Evolutionary conservation across 2,113 vertebrate species (phyloP), one percentile per base, ranked within the genome.

Genomic region (Apteryx mantelli): DNA sequence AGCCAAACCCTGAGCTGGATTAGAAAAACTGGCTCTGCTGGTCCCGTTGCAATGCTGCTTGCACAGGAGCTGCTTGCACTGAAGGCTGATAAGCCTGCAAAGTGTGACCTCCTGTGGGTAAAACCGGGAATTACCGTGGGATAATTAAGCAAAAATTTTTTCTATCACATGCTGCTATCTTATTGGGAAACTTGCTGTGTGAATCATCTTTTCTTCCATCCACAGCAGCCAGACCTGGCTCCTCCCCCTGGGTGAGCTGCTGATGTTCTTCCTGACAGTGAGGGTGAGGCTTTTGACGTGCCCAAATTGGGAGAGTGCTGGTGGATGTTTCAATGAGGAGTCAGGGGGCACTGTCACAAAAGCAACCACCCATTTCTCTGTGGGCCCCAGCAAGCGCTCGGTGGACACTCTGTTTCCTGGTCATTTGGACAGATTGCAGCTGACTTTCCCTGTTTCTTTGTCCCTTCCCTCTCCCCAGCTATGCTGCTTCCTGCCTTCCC

Each of bases 101-200:
- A 95, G 93, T 92, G 74, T 95, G 96, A 93, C 96, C 95, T 88
- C 94, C 84, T 92, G 96, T 96, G 97, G 94, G 55, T 70, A 48
- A 88, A 94, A 50, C 42, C 32, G 50, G 92, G 92, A 96, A 97
- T 89, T 97, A 55, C 96, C 38, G 8, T 48, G 48, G 61, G 52
- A 94, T 88, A 90, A 91, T 66, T 48, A 60, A 55, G 40, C 34
- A 77, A 85, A 83, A 78, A 40, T 42, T 68, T 85, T 74, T 38
- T 21, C 1, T 80, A 25, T 55, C 79, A 24, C 0, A 0, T 46
- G 64, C 38, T 34, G 19, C 66, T 19, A 40, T 77, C 78, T 46
- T 80, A 60, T 77, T 22, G 22, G 22, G 3, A 60, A 11, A 5
- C 77, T 83, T 93, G 38, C 38, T 68, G 11, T 52, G 17, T 61